Evolutionary conservation across 2,797 vertebrate species (phyloP), one percentile per base, ranked within the genome.

Genomic region (Anguilla obscura): DNA sequence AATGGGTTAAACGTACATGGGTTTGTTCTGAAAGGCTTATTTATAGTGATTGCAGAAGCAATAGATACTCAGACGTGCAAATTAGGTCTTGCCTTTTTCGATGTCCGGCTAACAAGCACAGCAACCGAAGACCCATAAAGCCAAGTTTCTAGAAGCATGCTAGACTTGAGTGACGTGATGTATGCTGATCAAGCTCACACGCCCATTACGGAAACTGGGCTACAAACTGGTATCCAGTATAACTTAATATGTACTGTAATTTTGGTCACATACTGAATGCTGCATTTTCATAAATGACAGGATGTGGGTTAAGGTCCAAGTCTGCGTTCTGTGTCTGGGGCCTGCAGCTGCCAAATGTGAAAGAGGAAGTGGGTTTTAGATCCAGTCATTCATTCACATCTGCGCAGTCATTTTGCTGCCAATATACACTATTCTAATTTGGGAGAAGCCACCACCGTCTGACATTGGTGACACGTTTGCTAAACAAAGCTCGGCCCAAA

Each of bases 271-370:
- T 63, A 60, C 89, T 93, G 92, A 93, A 94, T 91, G 93, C 90
- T 93, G 87, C 92, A 90, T 93, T 88, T 91, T 93, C 89, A 93
- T 93, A 93, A 95, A 94, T 92, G 93, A 91, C 88, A 88, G 89
- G 86, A 90, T 69, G 1, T 69, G 63, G 24, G 10, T 40, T 80
- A 69, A 27, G 24, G 45, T 14, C 90, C 87, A 56, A 93, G 93
- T 94, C 92, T 93, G 94, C 93, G 94, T 90, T 91, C 54, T 84
- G 85, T 90, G 91, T 87, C 90, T 92, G 91, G 90, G 89, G 18
- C 84, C 84, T 88, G 90, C 54, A 89, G 86, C 89, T 90, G 93
- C 63, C 87, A 83, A 91, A 91, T 87, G 88, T 0, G 3, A 88
- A 86, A 86, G 88, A n/a, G 87, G 52, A 87, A 3, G 58, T 10